These are phyloP conservation scores for Acipenser oxyrinchus DNA, from an alignment of 2,797 vertebrate species.

Conservation along the genomic window DNA sequence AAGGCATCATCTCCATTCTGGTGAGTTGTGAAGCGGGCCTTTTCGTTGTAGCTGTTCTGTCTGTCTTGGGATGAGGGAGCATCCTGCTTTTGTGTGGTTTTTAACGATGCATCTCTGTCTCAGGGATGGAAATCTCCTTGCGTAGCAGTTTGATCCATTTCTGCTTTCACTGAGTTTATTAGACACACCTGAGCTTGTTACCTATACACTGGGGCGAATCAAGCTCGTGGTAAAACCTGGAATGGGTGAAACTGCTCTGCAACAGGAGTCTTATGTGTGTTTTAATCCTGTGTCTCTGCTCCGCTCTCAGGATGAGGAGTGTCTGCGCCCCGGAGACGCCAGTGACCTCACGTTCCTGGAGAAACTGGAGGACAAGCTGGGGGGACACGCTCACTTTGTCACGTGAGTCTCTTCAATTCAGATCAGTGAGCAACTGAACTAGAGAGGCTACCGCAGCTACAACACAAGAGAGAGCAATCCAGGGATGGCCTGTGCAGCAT, in stretches of 20 bases:
- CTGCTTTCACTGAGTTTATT: too few relatives aligned
- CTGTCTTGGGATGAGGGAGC: not conserved
- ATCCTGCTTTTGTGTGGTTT: not conserved
- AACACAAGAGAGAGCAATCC: not conserved
- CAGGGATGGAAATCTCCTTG: not conserved
- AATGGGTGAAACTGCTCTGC: too few relatives aligned
- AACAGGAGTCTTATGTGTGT: too few relatives aligned
- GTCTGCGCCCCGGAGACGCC: constrained; percentile 89
- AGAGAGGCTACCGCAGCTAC: too few relatives aligned
- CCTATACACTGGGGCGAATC: too few relatives aligned
- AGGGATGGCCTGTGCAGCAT: too few relatives aligned
- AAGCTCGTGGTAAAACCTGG: too few relatives aligned
- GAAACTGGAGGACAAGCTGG: constrained; percentile 86
- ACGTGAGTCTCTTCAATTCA: constrained; percentile 67
- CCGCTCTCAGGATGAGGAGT: constrained; percentile 86
- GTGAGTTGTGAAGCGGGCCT: constrained; percentile 49
- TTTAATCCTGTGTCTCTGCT: too few relatives aligned
- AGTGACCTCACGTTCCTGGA: constrained; percentile 89
- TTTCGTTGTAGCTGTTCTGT: constrained; percentile 1
- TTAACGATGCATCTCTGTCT: not conserved
- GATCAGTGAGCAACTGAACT: too few relatives aligned
- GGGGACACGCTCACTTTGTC: constrained; percentile 88
- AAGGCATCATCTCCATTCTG: constrained; percentile 95
- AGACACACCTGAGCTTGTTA: too few relatives aligned
- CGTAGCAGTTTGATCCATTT: not conserved